phyloP scores from a whole-genome alignment of 2,113 vertebrate species.

The Polypterus bichir region DNA sequence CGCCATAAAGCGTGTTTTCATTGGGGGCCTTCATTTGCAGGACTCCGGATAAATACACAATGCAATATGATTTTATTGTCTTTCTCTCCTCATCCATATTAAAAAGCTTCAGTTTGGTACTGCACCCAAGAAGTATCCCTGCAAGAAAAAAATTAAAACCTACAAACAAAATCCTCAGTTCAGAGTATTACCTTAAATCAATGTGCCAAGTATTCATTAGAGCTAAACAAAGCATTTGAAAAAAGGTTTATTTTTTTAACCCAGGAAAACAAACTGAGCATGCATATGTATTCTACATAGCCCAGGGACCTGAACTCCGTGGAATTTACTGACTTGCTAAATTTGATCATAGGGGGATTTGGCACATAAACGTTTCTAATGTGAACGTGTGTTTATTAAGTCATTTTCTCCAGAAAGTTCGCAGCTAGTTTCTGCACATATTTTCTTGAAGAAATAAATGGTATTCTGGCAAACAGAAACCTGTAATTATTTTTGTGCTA shows the following conservation, averaged over 20 bases:
- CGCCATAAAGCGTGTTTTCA: too few species aligned
- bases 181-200: neutral
- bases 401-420: conserved; percentile 1
- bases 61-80: too few species aligned
- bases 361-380: conserved; percentile 5
- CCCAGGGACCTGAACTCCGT: conserved; percentile 2
- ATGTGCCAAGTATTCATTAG: neutral
- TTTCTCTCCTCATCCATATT: too few species aligned
- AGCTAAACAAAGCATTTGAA: conserved; percentile 5
- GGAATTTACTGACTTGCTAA: conserved; percentile 4
- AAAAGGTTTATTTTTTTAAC: conserved; percentile 10
- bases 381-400: neutral
- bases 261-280: neutral
- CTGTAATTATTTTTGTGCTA: neutral
- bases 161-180: too few species aligned
- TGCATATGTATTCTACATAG: neutral
- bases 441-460: too few species aligned
- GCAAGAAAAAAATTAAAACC: too few species aligned
- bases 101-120: too few species aligned
- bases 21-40: too few species aligned
- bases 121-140: too few species aligned
- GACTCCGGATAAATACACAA: too few species aligned
- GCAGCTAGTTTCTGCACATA: too few species aligned
- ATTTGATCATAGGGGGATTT: neutral
- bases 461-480: conserved; percentile 3